Evolutionary conservation across 1,140 invertebrate genomes (phyloP), one percentile per base, ranked within the genome.

Genomic region (Sarcophaga peregrina): DNA sequence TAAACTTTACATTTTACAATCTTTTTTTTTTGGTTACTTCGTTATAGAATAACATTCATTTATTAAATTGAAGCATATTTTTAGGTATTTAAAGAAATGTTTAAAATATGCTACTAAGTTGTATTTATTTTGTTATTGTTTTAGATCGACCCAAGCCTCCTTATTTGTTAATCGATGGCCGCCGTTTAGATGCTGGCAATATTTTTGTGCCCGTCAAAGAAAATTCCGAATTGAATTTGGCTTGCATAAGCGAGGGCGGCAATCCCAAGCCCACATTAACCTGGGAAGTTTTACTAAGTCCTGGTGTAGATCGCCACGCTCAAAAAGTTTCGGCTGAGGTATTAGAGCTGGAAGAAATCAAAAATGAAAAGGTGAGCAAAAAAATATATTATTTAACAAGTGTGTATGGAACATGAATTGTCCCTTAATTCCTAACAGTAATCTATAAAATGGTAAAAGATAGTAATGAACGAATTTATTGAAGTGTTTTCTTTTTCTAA

Each of bases 181-280:
- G 95, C 13, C 93, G 95, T 45, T 91, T 96, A 85, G 95, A 96
- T 91, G 94, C 95, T 0, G 95, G 95, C 83, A 96, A 96, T 91
- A 93, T 95, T 80, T 96, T 96, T 91, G 94, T 96, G 85, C 95
- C 95, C 1, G 95, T 96, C 10, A 93, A 95, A 86, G 95, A 96
- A 90, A 95, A 95, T 86, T 94, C 94, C 13, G 94, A 95, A 86
- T 91, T 97, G 48, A 94, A 93, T 68, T 93, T 97, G 80, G 93
- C 95, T 84, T 97, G 96, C 87, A 94, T 96, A 6, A 95, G 95
- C 80, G 96, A 96, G 90, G 95, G 96, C 85, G 95, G 95, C 3
- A 95, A 95, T 84, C 96, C 96, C 0, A 93, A 94, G 2, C 95
- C 96, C 8, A 92, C 93, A 54, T 91, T 95, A 85, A 93, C 92